phyloP scores from a whole-genome alignment of 2,113 vertebrate genomes.

The Panthera leo region DNA sequence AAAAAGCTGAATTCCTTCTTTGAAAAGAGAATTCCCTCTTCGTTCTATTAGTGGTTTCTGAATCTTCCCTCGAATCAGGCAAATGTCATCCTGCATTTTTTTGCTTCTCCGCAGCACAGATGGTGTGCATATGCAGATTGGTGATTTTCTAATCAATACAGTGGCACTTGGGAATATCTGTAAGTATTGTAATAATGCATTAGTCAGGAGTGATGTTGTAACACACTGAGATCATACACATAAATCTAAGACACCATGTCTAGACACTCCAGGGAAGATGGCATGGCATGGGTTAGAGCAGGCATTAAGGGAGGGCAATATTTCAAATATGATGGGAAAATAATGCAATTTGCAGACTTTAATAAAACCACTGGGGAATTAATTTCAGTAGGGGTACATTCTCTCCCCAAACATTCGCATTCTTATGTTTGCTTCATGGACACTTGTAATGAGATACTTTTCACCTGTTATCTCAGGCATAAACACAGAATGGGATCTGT shows the following conservation, averaged over 20 bases:
- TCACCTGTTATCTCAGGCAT: constrained; percentile 85
- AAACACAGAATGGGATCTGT: constrained; percentile 77
- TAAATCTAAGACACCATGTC: constrained; percentile 88
- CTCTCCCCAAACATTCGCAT: constrained; percentile 78
- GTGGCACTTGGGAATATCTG: constrained; percentile 91
- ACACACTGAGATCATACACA: constrained; percentile 91
- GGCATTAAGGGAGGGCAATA: constrained; percentile 85
- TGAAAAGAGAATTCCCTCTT: constrained; percentile 67
- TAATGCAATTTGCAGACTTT: constrained; percentile 88
- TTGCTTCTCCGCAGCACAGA: constrained; percentile 88
- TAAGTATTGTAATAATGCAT: constrained; percentile 90
- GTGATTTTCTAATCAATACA: constrained; percentile 92
- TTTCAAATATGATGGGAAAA: constrained; percentile 88
- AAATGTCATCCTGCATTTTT: constrained; percentile 85
- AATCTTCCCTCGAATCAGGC: constrained; percentile 81
- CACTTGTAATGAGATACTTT: constrained; percentile 80
- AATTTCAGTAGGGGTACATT: constrained; percentile 84
- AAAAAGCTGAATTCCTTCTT: constrained; percentile 69
- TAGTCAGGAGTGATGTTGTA: constrained; percentile 89
- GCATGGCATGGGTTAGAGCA: constrained; percentile 84
- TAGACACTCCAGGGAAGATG: constrained; percentile 89
- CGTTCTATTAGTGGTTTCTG: constrained; percentile 81
- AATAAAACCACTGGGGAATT: constrained; percentile 88
- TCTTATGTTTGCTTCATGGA: constrained; percentile 80
- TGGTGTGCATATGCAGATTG: constrained; percentile 92